phyloP scores from a whole-genome alignment of 2,797 vertebrate genomes.

The Cephalopachus bancanus region DNA sequence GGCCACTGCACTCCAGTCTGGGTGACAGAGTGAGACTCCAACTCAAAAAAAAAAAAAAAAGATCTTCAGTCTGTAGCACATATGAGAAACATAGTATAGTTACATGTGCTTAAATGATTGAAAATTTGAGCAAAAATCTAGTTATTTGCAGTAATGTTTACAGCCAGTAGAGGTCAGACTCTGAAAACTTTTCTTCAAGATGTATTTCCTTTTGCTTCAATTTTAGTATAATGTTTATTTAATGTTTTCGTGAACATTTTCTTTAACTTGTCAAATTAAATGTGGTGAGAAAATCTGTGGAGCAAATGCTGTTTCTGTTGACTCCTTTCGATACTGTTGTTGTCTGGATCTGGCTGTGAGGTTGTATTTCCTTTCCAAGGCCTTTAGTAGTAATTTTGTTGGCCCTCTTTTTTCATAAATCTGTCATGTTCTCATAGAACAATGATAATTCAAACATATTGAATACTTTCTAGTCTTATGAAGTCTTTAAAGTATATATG shows the following conservation, averaged over 20 bases:
- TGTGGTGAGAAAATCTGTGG: neutral
- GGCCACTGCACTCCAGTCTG: too few relatives aligned
- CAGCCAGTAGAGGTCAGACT: constrained; percentile 49
- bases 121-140: neutral
- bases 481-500: constrained; percentile 19
- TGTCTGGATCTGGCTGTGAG: neutral
- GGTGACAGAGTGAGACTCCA: too few relatives aligned
- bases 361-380: neutral
- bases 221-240: constrained; percentile 43
- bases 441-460: neutral
- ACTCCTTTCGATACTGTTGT: neutral
- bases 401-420: neutral
- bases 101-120: neutral
- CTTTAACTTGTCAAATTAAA: constrained; percentile 17
- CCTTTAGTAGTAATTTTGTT: neutral
- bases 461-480: neutral
- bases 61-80: neutral
- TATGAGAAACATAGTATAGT: neutral
- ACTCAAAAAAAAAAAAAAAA: too few relatives aligned
- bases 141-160: constrained; percentile 4
- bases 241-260: constrained; percentile 21
- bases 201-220: constrained; percentile 5
- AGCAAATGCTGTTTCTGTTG: neutral
- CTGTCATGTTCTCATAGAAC: constrained; percentile 1
- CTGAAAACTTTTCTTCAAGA: constrained; percentile 28